Evolutionary conservation across 2,888 invertebrate species (phyloP), one percentile per base, ranked within the genome.

Genomic region (Lasius platythorax): DNA sequence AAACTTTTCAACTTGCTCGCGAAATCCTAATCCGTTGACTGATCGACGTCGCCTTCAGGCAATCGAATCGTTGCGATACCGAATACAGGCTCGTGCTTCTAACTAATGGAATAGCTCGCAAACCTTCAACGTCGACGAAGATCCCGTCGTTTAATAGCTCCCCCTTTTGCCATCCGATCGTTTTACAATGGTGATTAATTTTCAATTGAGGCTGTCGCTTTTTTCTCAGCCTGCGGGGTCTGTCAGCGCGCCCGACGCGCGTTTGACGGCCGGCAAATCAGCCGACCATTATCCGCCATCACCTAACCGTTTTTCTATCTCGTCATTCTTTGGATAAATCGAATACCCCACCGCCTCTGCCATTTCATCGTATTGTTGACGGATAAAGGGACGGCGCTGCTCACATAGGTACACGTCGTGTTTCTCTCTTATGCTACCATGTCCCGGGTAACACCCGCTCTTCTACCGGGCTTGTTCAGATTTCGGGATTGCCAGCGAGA

Each of bases 141-240:
- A 33, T 43, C 33, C 37, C 28, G 15, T 46, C 73, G 30, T 28
- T 81, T 81, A 81, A 73, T 46, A 82, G 46, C 33, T 33, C 61
- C 30, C 30, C 53, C 53, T 53, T 53, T 53, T 53, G n/a, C 53
- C 53, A n/a, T 53, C 50, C 37, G 18, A 23, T 37, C 15, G 4
- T 76, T 23, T 46, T 2, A 88, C 90, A 90, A 90, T 85, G 66
- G 79, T 76, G 86, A 88, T 88, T 88, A 88, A 87, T 88, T 90
- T 88, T 87, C 87, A 83, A 86, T 84, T 78, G 87, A 82, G 53
- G 63, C 23, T 50, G 2, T 40, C n/a, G 40, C 12, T 23, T 63
- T 74, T 87, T 70, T 63, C n/a, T 33, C 12, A 9, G 33, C 23
- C 50, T 33, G n/a, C 53, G 53, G 50, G 68, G 82, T 63, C 83